Conservation (phyloP, 2,888 invertebrate species). For the Dryocosmus kuriphilus region DNA sequence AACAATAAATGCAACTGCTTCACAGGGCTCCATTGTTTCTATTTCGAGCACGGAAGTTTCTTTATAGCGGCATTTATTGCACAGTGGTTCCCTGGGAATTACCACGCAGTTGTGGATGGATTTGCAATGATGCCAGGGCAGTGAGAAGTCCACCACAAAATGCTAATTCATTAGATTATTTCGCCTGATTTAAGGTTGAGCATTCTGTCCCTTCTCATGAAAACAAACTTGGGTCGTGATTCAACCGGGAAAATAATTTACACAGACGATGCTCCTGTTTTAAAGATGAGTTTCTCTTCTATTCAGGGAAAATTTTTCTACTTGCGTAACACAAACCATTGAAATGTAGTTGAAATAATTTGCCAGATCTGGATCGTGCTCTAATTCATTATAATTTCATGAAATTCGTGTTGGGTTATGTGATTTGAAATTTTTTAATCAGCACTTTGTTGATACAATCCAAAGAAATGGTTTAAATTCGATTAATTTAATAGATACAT, state of each 20-base stretch:
- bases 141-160: conserved; percentile 63
- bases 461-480: too few relatives aligned
- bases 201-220: conserved; percentile 52
- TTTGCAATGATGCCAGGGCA: conserved; percentile 54
- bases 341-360: not conserved
- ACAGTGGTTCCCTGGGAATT: conserved; percentile 51
- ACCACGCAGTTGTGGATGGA: conserved; percentile 33
- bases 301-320: not conserved
- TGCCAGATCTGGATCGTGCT: not conserved
- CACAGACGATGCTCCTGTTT: conserved; percentile 17
- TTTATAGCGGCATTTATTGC: not conserved
- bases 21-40: too few relatives aligned
- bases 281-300: conserved; percentile 11
- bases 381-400: not conserved
- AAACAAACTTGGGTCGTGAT: conserved; percentile 35
- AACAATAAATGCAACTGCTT: conserved; percentile 19
- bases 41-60: not conserved
- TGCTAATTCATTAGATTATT: conserved; percentile 70
- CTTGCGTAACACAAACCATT: not conserved
- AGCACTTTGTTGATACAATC: too few relatives aligned
- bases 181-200: conserved; percentile 64
- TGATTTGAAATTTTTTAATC: not conserved
- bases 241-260: conserved; percentile 48
- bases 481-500: too few relatives aligned
- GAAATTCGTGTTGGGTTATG: not conserved